Base-by-base conservation (phyloP, 1,140 invertebrate genomes). In the Bombus consobrinus region DNA sequence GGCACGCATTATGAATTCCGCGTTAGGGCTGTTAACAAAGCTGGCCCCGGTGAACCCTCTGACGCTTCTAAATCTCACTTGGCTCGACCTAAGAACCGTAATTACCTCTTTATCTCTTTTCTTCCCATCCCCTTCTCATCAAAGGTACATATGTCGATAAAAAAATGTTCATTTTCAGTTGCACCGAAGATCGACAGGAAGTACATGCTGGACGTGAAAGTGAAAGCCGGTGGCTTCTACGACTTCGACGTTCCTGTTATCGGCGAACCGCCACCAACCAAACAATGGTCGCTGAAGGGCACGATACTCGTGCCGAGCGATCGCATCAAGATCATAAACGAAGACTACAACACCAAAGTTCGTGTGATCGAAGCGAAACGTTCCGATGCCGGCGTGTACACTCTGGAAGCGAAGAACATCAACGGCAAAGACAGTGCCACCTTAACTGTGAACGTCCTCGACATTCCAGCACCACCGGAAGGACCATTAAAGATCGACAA, bases 1-100 rank as follows among this genome's bases (percentile, higher is more conserved):
- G 99, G 99, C 25, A 98, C 98, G 85, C 97, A 97, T 34, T 99
- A 99, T 91, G 98, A 99, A 95, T 99, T 99, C 97, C 96, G 99
- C 57, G 97, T 99, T 4, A 96, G 97, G 73, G 99, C 99, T 28
- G 97, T 99, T 0, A 99, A 99, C 93, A 99, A 99, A 94, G 99
- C 98, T 43, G 99, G 99, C 57, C 97, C 97, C 66, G 98, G 99
- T 74, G 97, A 97, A 93, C 98, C 99, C 1, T 99, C 98, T 87
- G 97, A 99, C 89, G 96, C 98, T 3, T 98, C 98, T 9, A 97
- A 97, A 86, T 97, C 98, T 6, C 98, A 99, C 92, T 95, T 98
- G 87, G 99, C 99, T 18, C 97, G 98, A 93, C 97, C 99, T 39
- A 99, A 98, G 94, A 99, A 98, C 93, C 95, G 98, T 97, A 95